Conservation (phyloP, 2,888 invertebrate genomes). For the Eilema sororculum region DNA sequence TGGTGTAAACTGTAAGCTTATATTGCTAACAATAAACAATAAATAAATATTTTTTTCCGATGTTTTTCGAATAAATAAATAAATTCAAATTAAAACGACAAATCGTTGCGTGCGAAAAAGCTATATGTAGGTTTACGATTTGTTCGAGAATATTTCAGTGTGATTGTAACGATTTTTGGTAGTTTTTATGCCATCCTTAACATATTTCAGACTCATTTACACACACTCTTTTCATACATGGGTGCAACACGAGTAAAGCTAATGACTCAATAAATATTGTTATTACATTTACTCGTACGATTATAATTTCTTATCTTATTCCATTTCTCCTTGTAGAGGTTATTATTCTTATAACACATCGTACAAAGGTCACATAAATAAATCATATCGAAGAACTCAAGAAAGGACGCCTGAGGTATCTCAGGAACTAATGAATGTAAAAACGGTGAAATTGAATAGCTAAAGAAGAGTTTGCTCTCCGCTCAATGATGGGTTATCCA, state of each 20-base stretch:
- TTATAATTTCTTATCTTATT: slow-evolving; percentile 1
- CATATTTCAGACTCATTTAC: not conserved
- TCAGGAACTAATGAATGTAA: not conserved
- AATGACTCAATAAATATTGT: slow-evolving; percentile 1
- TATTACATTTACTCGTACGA: not conserved
- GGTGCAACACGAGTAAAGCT: not conserved
- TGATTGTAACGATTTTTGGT: not conserved
- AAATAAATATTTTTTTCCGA: too few species aligned
- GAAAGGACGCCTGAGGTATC: slow-evolving; percentile 1
- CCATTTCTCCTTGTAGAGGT: slow-evolving; percentile 1
- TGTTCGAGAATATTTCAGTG: too few species aligned
- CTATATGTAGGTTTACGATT: too few species aligned
- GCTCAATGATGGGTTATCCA: too few species aligned
- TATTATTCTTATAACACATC: not conserved
- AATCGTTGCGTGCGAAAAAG: too few species aligned
- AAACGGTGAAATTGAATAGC: too few species aligned
- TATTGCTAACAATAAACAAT: too few species aligned
- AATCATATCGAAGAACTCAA: not conserved
- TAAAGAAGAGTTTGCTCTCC: too few species aligned
- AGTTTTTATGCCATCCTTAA: not conserved
- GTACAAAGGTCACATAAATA: slow-evolving; percentile 8
- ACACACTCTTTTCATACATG: not conserved
- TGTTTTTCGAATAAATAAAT: too few species aligned
- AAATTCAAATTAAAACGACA: too few species aligned
- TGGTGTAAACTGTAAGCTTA: too few species aligned